Evolutionary conservation across 2,888 invertebrate species (phyloP).

Genomic region (Apotomis capreana): DNA sequence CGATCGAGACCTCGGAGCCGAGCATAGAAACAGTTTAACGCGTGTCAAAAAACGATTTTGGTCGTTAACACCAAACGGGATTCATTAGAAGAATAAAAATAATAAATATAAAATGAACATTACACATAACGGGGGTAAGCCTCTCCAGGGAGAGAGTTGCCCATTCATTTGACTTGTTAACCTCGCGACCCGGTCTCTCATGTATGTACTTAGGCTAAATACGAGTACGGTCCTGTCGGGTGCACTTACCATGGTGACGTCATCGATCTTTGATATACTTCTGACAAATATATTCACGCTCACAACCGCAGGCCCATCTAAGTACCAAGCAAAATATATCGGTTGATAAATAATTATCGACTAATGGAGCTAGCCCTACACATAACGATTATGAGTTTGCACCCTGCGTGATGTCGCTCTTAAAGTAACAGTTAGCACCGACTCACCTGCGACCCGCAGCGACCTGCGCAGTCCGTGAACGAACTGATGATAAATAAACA

Average conservation of each 20-base stretch:
- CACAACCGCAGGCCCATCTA: constrained; percentile 97
- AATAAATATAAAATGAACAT: constrained; percentile 62
- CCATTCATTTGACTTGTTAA: constrained; percentile 82
- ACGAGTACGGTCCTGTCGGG: constrained; percentile 70
- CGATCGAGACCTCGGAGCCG: constrained; percentile 20
- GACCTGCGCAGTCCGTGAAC: constrained; percentile 12
- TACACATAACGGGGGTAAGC: constrained; percentile 69
- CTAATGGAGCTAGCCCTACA: constrained; percentile 64
- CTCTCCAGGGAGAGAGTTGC: constrained; percentile 77
- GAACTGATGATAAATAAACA: constrained; percentile 32
- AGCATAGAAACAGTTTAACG: constrained; percentile 27
- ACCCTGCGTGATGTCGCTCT: constrained; percentile 45
- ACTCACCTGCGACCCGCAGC: constrained; percentile 67
- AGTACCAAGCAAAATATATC: constrained; percentile 82
- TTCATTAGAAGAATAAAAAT: constrained; percentile 60
- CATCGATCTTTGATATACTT: constrained; percentile 99
- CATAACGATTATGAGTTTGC: constrained; percentile 49
- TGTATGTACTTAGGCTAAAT: constrained; percentile 67
- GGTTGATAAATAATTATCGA: constrained; percentile 63
- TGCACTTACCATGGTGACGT: constrained; percentile 98
- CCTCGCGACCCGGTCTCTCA: constrained; percentile 64
- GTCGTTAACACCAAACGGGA: constrained; percentile 79
- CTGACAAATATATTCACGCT: constrained; percentile 99
- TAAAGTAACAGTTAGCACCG: constrained; percentile 47
- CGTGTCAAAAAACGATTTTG: constrained; percentile 78